Percentiles rank a stretch among this genome's conserved stretches.
Conservation (phyloP, 2,797 vertebrate species). For the Pithecia hirsuta region DNA sequence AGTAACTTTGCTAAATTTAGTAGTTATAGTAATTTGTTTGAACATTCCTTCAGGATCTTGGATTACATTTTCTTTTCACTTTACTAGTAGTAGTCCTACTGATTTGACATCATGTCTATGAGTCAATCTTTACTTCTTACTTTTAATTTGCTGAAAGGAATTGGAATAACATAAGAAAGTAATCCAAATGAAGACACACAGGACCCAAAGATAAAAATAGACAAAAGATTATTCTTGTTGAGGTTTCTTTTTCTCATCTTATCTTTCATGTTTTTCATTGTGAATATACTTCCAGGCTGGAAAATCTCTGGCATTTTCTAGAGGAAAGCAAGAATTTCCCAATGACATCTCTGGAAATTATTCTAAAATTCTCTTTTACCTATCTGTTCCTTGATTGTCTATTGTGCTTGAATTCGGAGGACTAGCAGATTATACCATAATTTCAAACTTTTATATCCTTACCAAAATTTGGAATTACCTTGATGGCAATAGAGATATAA, state of each 20-base stretch:
- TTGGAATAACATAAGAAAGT: neutral
- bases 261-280: neutral
- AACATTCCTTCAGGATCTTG: neutral
- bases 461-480: neutral
- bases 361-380: conserved; percentile 20
- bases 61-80: neutral
- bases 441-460: neutral
- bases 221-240: neutral
- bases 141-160: neutral
- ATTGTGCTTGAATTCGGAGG: neutral
- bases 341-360: neutral
- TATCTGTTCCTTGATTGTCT: neutral
- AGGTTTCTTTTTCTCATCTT: neutral
- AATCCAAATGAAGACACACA: neutral
- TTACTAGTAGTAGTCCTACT: neutral
- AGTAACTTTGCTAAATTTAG: neutral
- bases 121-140: neutral
- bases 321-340: neutral
- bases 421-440: neutral
- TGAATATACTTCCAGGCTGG: neutral
- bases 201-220: neutral
- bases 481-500: neutral
- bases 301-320: neutral
- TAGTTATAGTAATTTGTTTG: neutral
- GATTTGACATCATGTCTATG: neutral